Evolutionary conservation across 2,113 vertebrate genomes (phyloP).

Genomic region (Sterrhoptilus dennistouni): DNA sequence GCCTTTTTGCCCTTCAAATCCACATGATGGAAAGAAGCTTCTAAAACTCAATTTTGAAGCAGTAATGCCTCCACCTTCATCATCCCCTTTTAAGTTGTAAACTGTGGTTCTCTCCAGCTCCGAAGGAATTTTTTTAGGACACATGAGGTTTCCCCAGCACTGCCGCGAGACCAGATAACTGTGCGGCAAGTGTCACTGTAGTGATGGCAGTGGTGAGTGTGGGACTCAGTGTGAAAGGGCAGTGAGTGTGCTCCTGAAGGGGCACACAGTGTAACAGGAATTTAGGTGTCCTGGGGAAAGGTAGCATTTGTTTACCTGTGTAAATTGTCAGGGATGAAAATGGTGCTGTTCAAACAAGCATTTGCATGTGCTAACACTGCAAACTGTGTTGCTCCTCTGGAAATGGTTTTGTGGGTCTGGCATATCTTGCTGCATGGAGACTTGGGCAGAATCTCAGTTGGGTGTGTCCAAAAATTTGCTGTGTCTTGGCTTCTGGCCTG

Average conservation of each 20-base stretch:
- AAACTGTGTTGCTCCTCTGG: not conserved
- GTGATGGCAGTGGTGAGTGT: not conserved
- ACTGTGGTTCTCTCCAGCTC: not conserved
- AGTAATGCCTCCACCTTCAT: not conserved
- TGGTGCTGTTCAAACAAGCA: accelerated
- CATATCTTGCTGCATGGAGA: not conserved
- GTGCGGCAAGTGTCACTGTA: not conserved
- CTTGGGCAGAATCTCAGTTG: not conserved
- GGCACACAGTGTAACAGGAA: not conserved
- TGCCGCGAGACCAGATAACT: not conserved
- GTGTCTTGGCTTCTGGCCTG: not conserved
- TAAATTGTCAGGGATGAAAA: not conserved
- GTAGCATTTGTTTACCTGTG: not conserved
- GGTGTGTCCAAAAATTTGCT: not conserved
- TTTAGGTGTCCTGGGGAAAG: not conserved
- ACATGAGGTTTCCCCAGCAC: not conserved
- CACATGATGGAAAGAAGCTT: not conserved
- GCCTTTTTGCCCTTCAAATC: not conserved
- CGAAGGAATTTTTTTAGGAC: not conserved
- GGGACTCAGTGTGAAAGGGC: not conserved
- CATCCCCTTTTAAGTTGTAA: not conserved
- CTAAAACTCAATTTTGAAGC: not conserved
- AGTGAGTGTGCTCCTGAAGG: not conserved
- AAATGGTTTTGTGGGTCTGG: not conserved
- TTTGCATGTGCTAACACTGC: not conserved